phyloP scores from a whole-genome alignment of 1,140 invertebrate genomes.

The Lycorma delicatula region DNA sequence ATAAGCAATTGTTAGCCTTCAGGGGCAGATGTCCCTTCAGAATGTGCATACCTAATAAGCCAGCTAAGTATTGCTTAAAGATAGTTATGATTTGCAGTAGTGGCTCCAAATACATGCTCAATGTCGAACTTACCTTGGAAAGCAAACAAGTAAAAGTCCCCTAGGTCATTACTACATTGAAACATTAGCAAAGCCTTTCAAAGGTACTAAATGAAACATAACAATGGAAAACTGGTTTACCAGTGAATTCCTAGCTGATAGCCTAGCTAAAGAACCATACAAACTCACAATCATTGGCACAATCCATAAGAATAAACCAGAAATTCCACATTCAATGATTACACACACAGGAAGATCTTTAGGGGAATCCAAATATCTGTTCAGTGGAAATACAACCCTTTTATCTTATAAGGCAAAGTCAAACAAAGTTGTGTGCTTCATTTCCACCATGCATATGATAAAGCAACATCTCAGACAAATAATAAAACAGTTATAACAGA shows the following conservation, averaged over 20 bases:
- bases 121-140: constrained; percentile 33
- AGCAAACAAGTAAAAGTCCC: constrained; percentile 24
- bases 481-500: constrained; percentile 37
- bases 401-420: constrained; percentile 35
- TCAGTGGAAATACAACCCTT: constrained; percentile 30
- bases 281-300: constrained; percentile 22
- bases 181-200: constrained; percentile 15
- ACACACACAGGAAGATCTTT: neutral
- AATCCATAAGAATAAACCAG: constrained; percentile 21
- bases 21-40: constrained; percentile 35
- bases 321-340: constrained; percentile 9
- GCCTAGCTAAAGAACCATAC: constrained; percentile 12
- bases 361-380: constrained; percentile 26
- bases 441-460: constrained; percentile 26
- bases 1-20: constrained; percentile 33
- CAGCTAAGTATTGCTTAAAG: constrained; percentile 14
- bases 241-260: constrained; percentile 15
- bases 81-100: constrained; percentile 30
- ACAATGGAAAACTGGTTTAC: constrained; percentile 28
- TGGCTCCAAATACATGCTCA: constrained; percentile 31
- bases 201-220: constrained; percentile 15
- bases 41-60: constrained; percentile 41
- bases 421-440: constrained; percentile 26
- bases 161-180: constrained; percentile 6
- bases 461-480: constrained; percentile 16